Percentiles rank a stretch among this genome's conserved stretches.
phyloP scores from a whole-genome alignment of 2,888 invertebrate species.

The Minunthozetes semirufus region DNA sequence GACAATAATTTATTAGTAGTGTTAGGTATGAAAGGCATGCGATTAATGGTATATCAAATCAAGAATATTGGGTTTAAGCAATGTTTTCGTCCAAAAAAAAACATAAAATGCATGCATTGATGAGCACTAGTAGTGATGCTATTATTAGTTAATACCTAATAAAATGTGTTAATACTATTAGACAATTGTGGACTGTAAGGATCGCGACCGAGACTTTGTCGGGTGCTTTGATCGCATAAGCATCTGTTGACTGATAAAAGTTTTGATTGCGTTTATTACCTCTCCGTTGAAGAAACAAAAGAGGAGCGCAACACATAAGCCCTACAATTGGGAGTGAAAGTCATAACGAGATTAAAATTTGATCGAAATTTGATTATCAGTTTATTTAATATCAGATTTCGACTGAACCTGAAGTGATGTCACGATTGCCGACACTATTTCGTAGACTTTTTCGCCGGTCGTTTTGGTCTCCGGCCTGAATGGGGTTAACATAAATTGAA shows the following conservation, averaged over 20 bases:
- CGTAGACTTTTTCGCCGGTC: constrained; percentile 56
- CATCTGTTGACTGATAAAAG: constrained; percentile 30
- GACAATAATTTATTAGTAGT: no score
- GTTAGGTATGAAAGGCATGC: no score
- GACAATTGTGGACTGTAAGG: constrained; percentile 31
- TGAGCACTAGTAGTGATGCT: constrained; percentile 18
- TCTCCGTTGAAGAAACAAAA: constrained; percentile 94
- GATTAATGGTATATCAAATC: no score
- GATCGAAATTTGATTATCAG: constrained; percentile 9
- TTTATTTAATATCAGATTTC: constrained; percentile 5
- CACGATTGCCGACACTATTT: constrained; percentile 73
- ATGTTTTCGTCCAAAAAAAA: neutral
- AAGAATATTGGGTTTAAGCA: no score
- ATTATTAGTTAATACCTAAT: constrained; percentile 28
- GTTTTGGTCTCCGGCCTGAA: constrained; percentile 64
- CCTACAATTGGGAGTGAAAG: constrained; percentile 59
- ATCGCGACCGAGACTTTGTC: constrained; percentile 25
- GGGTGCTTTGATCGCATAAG: constrained; percentile 27
- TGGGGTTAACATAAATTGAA: constrained; percentile 81
- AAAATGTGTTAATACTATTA: constrained; percentile 23
- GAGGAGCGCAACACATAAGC: constrained; percentile 80
- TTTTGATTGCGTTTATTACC: constrained; percentile 53
- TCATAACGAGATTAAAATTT: constrained; percentile 12
- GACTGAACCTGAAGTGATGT: constrained; percentile 69
- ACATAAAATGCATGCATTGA: neutral